Conservation (phyloP, 2,113 vertebrate genomes). For the Alectura lathami region DNA sequence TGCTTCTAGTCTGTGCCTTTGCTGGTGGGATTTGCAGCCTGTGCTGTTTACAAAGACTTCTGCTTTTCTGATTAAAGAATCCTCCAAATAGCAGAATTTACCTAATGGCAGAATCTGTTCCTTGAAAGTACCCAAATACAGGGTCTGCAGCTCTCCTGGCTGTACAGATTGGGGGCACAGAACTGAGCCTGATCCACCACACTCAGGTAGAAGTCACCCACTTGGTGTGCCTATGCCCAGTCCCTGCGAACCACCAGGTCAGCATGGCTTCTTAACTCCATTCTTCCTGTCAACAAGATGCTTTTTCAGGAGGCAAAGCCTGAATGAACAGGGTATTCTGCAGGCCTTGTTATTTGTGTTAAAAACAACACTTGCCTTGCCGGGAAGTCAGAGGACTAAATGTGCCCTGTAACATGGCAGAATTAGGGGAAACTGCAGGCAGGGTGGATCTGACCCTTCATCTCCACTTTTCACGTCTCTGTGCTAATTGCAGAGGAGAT, state of each 20-base stretch:
- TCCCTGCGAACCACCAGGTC: not conserved
- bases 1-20: not conserved
- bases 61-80: not conserved
- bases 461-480: not conserved
- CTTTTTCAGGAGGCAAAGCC: not conserved
- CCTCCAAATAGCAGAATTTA: not conserved
- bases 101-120: too few relatives aligned
- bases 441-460: not conserved
- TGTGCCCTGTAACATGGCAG: not conserved
- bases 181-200: not conserved
- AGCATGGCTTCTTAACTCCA: not conserved
- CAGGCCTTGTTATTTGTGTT: not conserved
- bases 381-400: not conserved
- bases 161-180: not conserved
- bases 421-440: not conserved
- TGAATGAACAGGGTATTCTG: not conserved
- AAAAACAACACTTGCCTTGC: conserved; percentile 3
- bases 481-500: conserved; percentile 36
- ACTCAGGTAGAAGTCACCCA: not conserved
- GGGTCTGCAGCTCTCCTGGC: not conserved
- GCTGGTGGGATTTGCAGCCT: not conserved
- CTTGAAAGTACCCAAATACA: not conserved
- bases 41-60: not conserved
- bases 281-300: not conserved
- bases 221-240: not conserved